Evolutionary conservation across 2,113 vertebrate genomes (phyloP).

Genomic region (Cricetomys ansorgei): DNA sequence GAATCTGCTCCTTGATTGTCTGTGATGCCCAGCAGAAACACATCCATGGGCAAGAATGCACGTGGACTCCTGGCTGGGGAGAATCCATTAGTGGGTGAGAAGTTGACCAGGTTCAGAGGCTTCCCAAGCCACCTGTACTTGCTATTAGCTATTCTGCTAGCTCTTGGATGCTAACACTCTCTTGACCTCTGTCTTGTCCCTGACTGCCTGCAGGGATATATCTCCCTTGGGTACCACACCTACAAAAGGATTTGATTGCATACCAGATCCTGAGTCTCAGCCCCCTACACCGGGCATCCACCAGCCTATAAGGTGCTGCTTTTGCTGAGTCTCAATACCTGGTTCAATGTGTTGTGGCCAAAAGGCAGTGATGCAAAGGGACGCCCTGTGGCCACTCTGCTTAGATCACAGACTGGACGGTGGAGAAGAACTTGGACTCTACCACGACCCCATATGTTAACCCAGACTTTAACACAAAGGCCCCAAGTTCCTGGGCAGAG

Average conservation of each 20-base stretch:
- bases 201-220: not conserved
- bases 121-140: not conserved
- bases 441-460: not conserved
- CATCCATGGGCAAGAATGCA: not conserved
- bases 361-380: not conserved
- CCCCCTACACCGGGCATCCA: not conserved
- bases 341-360: not conserved
- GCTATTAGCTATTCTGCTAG: not conserved
- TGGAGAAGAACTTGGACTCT: not conserved
- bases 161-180: not conserved
- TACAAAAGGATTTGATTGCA: not conserved
- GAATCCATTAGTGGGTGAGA: not conserved
- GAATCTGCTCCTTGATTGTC: not conserved
- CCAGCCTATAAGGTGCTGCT: not conserved
- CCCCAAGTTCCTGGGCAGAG: not conserved
- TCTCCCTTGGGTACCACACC: not conserved
- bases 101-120: not conserved
- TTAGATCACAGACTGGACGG: not conserved
- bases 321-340: not conserved
- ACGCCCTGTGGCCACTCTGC: not conserved
- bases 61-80: not conserved
- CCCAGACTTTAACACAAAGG: slow-evolving; percentile 48
- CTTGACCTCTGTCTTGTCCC: slow-evolving; percentile 6
- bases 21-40: not conserved
- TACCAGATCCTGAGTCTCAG: slow-evolving; percentile 1